Base-by-base conservation (phyloP, 2,113 vertebrate genomes). In the Morone chrysops region DNA sequence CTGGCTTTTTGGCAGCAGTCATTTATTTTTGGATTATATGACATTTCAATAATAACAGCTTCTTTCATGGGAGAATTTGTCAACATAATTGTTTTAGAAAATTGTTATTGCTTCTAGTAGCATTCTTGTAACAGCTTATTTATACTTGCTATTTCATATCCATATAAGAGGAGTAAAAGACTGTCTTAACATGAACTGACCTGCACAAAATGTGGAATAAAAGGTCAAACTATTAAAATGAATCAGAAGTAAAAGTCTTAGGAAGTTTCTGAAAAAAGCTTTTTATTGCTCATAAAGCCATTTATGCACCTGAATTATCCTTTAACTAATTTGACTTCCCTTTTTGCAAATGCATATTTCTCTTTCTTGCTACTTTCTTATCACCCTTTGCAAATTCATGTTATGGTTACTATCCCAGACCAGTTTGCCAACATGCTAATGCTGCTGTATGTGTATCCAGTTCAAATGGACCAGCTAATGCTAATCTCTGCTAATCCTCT, bases 401-500 rank as follows among this genome's bases (percentile, higher is more conserved):
- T 80, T 57, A 65, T 80, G 78, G 67, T 76, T 77, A 61, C 68
- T 36, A 74, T 74, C 48, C 60, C 71, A 60, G 79, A 36, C 78
- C 70, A 8, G 70, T 53, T 81, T 81, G 70, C 84, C 72, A 71
- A 54, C 75, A 89, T 86, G 83, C 83, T 81, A 83, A 87, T 82
- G 56, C 68, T 76, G 71, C 80, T 88, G 69, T 65, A 84, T 87
- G 84, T 85, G 80, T 85, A 75, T 91, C 82, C 85, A 85, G 85
- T 90, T 91, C 82, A 92, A 93, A 93, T 92, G 87, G 82, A 88
- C 74, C 88, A 82, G 85, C 91, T 92, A 93, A 93, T 93, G 90
- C 84, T 93, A 92, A 94, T 92, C 91, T 92, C 78, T 82, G 82
- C 86, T 92, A 92, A 94, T 93, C 92, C 93, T 66, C 56, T 59